Conservation (phyloP, 2,113 vertebrate genomes). For the Rynchops niger region DNA sequence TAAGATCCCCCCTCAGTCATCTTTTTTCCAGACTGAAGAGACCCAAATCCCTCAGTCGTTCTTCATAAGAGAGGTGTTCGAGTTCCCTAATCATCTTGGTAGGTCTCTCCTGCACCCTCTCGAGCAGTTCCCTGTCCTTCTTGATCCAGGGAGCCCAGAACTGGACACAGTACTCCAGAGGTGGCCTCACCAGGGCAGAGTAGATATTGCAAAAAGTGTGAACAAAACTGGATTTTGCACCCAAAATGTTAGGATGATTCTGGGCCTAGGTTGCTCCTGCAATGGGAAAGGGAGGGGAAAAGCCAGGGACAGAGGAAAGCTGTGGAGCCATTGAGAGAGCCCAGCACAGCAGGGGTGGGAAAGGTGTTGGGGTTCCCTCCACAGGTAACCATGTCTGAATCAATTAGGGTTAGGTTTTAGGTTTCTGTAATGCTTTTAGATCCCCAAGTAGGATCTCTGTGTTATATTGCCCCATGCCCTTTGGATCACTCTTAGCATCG, state of each 20-base stretch:
- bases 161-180: no score
- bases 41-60: no score
- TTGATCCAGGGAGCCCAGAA: no score
- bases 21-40: no score
- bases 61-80: no score
- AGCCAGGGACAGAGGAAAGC: not conserved
- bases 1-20: no score
- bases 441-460: not conserved
- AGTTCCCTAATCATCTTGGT: no score
- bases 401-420: not conserved
- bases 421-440: not conserved
- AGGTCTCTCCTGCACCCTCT: no score
- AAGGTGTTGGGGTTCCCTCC: not conserved
- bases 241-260: not conserved
- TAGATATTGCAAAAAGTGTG: not conserved
- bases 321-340: not conserved
- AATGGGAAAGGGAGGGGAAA: not conserved
- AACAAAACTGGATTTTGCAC: not conserved
- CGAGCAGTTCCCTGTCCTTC: no score
- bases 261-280: not conserved
- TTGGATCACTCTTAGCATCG: not conserved
- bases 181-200: no score
- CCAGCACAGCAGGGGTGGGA: not conserved
- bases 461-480: rapidly evolving
- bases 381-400: not conserved